These are phyloP conservation scores for Rhopalosiphum maidis DNA, from an alignment of 1,140 invertebrate species.

Conservation along the genomic window DNA sequence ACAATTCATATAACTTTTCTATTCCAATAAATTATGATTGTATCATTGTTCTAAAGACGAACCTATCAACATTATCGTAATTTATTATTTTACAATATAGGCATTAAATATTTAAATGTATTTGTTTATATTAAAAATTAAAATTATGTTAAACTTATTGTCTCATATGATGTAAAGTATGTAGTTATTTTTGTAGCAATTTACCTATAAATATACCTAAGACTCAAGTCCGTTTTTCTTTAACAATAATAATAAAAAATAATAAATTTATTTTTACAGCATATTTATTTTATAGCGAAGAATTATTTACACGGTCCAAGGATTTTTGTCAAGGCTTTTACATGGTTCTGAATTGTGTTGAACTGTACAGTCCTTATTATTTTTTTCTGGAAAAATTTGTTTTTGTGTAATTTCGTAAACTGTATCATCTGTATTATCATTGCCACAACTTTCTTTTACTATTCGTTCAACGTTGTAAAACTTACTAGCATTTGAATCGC, in stretches of 20 bases:
- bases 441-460: neutral
- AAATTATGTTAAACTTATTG: neutral
- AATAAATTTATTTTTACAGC: neutral
- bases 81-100: no score
- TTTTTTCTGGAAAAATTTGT: neutral
- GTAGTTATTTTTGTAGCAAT: neutral
- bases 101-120: neutral
- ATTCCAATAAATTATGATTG: neutral
- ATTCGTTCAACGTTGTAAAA: neutral
- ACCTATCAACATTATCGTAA: neutral
- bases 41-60: neutral
- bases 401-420: neutral
- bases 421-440: neutral
- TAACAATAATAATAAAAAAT: neutral
- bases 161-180: neutral
- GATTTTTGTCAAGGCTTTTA: neutral
- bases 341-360: neutral
- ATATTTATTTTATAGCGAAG: neutral
- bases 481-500: neutral
- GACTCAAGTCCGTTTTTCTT: neutral
- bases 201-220: neutral
- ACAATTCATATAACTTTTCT: neutral
- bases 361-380: neutral
- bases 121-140: neutral
- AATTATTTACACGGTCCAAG: neutral